Evolutionary conservation across 2,888 invertebrate species (phyloP).

Genomic region (Heliothis peltigera): DNA sequence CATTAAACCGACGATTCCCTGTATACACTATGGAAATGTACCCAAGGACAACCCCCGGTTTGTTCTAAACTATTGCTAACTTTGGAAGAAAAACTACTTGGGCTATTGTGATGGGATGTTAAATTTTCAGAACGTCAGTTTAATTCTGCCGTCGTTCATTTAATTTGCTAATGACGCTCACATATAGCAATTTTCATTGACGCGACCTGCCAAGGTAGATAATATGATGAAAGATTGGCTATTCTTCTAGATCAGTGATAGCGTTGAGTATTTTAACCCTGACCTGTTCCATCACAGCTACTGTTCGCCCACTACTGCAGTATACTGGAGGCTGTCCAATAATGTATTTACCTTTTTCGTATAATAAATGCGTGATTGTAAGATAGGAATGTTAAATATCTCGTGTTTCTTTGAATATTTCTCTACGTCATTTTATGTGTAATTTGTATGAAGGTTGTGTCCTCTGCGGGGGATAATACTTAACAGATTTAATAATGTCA

Average conservation of each 20-base stretch:
- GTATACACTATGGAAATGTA: too few relatives aligned
- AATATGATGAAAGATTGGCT: slow-evolving; percentile 20
- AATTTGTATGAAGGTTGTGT: slow-evolving; percentile 15
- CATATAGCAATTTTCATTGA: slow-evolving; percentile 44
- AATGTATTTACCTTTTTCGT: slow-evolving; percentile 56
- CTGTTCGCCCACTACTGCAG: slow-evolving; percentile 64
- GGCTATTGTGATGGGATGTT: too few relatives aligned
- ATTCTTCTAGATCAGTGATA: slow-evolving; percentile 50
- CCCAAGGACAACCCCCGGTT: too few relatives aligned
- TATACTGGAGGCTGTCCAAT: slow-evolving; percentile 32
- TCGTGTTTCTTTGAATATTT: slow-evolving; percentile 34
- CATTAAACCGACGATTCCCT: too few relatives aligned
- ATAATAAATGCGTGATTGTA: slow-evolving; percentile 37
- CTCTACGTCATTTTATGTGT: slow-evolving; percentile 24
- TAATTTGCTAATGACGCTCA: slow-evolving; percentile 25
- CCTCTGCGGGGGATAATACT: not conserved
- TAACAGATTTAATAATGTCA: not conserved
- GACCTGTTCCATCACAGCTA: slow-evolving; percentile 64
- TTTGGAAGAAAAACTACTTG: too few relatives aligned
- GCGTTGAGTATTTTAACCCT: slow-evolving; percentile 59
- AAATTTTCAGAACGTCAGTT: slow-evolving; percentile 19
- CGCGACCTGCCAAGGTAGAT: slow-evolving; percentile 44
- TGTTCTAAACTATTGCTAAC: too few relatives aligned
- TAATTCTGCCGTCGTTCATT: slow-evolving; percentile 40
- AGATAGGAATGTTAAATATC: slow-evolving; percentile 41